A percentile compares a stretch with the other conserved stretches of the same genome.
Conservation (phyloP, 2,113 vertebrate genomes). For the Microcebus jonahi region DNA sequence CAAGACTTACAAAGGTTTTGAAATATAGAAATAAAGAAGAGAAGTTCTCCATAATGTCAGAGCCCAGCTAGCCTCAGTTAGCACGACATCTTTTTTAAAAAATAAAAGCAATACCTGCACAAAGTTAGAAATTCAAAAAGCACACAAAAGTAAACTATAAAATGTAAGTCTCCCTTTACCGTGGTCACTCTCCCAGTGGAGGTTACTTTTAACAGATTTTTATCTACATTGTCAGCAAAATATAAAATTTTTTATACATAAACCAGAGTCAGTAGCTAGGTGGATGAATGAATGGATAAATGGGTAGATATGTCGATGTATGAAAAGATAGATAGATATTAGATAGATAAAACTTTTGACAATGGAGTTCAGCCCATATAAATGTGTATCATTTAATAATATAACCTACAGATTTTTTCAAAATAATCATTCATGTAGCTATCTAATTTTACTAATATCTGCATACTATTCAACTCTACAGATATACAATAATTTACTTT, state of each 20-base stretch:
- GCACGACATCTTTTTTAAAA: slow-evolving; percentile 10
- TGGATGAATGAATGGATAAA: background rate
- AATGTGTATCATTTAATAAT: background rate
- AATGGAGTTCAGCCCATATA: background rate
- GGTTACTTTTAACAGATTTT: background rate
- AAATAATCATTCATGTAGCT: background rate
- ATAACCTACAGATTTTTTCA: background rate
- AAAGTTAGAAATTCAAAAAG: background rate
- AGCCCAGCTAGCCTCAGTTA: background rate
- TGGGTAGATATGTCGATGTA: background rate
- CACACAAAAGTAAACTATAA: background rate
- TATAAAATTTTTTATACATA: background rate
- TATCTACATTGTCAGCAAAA: background rate
- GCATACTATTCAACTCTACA: background rate
- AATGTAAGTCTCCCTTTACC: background rate
- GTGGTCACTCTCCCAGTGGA: background rate
- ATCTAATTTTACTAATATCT: background rate
- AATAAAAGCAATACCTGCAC: background rate
- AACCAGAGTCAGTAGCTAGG: background rate
- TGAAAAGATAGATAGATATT: background rate
- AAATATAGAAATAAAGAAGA: slow-evolving; percentile 13
- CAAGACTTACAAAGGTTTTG: background rate
- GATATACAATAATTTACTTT: background rate
- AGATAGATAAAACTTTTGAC: background rate
- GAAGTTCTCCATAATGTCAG: background rate